Evolutionary conservation across 1,140 invertebrate genomes (phyloP), one percentile per base, ranked within the genome.

Genomic region (Bicyclus anynana): DNA sequence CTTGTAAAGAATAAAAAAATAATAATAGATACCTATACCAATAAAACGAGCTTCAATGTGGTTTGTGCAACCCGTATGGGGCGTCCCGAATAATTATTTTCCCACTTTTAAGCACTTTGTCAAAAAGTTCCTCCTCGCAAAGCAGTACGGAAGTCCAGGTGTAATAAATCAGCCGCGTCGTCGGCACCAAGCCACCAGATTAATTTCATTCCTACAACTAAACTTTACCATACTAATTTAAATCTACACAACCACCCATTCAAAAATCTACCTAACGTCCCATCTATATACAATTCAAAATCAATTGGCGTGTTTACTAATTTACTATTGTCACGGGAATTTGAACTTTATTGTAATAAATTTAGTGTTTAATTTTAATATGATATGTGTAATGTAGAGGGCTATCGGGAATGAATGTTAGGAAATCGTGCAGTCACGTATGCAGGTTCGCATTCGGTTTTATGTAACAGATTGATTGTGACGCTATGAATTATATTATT

Each of bases 141-240:
- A 9, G 5, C n/a, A 40, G 38, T 44, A 44, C 46, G 44, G 53
- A 66, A 48, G 53, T 59, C 59, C 64, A 67, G 59, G 64, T 67
- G 53, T 26, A 35, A 59, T 67, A 62, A 67, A 67, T 67, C 59
- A 67, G 37, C 23, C 13, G 38, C 35, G 56, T 48, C 51, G 46
- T 16, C 55, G 29, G 48, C 56, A 60, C 58, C n/a, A 60, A 10
- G 18, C 49, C 53, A 56, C 46, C 23, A 55, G 51, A 55, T 56
- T 62, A 67, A 62, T 57, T 53, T 67, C 49, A 56, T 57, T 52
- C 44, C 44, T 37, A 52, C 38, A 33, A 37, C 35, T 37, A 57
- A 57, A 35, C 48, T 57, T 51, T 49, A 23, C 38, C 48, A 57
- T 51, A 53, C 40, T 53, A 54, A 59, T 56, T 59, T 59, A 42